These are phyloP conservation scores for Dicrostonyx torquatus DNA, from an alignment of 2,797 vertebrate species.

Conservation along the genomic window DNA sequence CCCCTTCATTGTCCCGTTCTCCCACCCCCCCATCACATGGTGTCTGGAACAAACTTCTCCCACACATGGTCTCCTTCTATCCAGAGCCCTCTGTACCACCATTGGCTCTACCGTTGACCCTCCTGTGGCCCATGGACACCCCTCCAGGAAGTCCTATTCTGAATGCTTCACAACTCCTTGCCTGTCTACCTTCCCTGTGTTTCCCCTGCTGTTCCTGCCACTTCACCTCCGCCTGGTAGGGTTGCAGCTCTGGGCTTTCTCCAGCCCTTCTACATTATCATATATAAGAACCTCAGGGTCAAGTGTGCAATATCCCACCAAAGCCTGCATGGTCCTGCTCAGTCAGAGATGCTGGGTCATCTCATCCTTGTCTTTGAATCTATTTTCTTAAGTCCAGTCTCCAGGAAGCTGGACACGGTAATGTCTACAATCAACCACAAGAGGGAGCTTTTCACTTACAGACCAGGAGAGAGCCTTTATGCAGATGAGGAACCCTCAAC, in stretches of 20 bases:
- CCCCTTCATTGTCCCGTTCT: too few species aligned
- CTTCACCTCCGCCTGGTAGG: background rate
- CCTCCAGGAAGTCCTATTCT: background rate
- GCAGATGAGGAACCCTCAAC: background rate
- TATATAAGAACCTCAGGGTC: background rate
- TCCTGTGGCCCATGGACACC: background rate
- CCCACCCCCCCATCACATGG: background rate
- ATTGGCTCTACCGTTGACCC: background rate
- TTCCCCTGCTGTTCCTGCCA: background rate
- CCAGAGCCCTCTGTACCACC: background rate
- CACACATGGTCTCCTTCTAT: background rate
- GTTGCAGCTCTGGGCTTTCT: background rate
- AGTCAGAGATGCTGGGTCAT: background rate
- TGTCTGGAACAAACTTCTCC: background rate
- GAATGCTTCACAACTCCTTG: background rate
- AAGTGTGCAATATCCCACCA: background rate
- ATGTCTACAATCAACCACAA: conserved; percentile 23
- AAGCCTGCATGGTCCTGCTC: background rate
- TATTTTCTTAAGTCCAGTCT: background rate
- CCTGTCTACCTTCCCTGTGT: background rate
- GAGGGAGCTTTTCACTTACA: conserved; percentile 49
- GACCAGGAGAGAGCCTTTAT: background rate
- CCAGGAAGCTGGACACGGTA: background rate
- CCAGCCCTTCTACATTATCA: background rate
- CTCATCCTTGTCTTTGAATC: background rate